These are phyloP conservation scores for Dipodomys spectabilis DNA, from an alignment of 2,113 vertebrate species.

Conservation along the genomic window DNA sequence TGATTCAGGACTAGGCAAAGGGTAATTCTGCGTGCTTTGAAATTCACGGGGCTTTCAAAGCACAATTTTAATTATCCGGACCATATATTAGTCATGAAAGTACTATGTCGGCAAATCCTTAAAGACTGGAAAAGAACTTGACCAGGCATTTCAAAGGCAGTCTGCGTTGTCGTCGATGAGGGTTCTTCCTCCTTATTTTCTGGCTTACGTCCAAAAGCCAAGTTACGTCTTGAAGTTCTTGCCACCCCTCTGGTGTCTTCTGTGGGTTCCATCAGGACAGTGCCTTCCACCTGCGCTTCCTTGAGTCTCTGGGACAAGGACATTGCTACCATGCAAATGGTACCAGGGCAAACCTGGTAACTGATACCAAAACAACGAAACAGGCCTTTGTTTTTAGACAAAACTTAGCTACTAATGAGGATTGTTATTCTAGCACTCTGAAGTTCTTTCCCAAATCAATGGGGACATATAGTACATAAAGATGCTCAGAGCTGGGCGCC, in stretches of 20 bases:
- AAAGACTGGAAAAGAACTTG: slow-evolving; percentile 77
- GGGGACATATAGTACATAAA: no score
- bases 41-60: slow-evolving; percentile 80
- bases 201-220: slow-evolving; percentile 72
- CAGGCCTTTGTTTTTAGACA: no score
- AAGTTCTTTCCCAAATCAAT: no score
- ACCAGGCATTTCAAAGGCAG: slow-evolving; percentile 69
- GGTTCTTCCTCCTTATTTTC: slow-evolving; percentile 63
- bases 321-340: not conserved
- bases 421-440: no score
- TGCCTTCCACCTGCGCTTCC: accelerated
- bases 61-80: slow-evolving; percentile 70
- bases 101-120: slow-evolving; percentile 75
- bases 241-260: not conserved
- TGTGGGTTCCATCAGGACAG: not conserved
- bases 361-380: not conserved
- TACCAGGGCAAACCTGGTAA: not conserved
- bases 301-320: accelerated
- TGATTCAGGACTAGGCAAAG: slow-evolving; percentile 60
- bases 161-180: slow-evolving; percentile 67
- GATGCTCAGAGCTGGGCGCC: no score
- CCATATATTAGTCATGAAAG: slow-evolving; percentile 74
- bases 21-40: slow-evolving; percentile 69
- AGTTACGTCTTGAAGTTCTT: slow-evolving; percentile 32
- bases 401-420: no score